These are phyloP conservation scores for Probaryconus sp. DNA, from an alignment of 1,140 invertebrate species.

Conservation along the genomic window DNA sequence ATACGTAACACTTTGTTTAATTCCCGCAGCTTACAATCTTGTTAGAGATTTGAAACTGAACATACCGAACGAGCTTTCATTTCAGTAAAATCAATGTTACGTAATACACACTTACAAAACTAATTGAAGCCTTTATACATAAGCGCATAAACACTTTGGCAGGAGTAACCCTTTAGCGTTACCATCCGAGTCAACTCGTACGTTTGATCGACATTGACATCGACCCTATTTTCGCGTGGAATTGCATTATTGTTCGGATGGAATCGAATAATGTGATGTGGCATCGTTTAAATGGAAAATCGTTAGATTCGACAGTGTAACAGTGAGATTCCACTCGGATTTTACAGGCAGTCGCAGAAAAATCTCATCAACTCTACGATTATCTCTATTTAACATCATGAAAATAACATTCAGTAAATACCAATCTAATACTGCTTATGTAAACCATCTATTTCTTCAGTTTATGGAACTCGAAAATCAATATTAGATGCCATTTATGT, in stretches of 20 bases:
- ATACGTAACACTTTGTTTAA: too few relatives aligned
- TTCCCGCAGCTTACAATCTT: conserved; percentile 3
- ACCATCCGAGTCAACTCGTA: conserved; percentile 23
- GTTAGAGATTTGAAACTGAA: conserved; percentile 20
- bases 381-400: neutral
- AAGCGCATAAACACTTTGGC: conserved; percentile 45
- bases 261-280: conserved; percentile 5
- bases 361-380: conserved; percentile 14
- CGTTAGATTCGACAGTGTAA: conserved; percentile 6
- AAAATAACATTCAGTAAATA: neutral
- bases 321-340: neutral
- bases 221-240: conserved; percentile 14
- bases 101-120: conserved; percentile 38
- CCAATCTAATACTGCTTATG: too few relatives aligned
- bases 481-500: too few relatives aligned
- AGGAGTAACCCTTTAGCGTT: conserved; percentile 47
- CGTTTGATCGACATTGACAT: conserved; percentile 42
- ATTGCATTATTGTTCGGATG: conserved; percentile 30
- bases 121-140: conserved; percentile 25
- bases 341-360: neutral
- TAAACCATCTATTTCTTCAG: too few relatives aligned
- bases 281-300: conserved; percentile 27
- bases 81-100: conserved; percentile 59
- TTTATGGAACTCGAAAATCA: too few relatives aligned
- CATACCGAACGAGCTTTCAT: conserved; percentile 58